Conservation (phyloP, 1,140 invertebrate genomes). For the Phocides pigmalion region DNA sequence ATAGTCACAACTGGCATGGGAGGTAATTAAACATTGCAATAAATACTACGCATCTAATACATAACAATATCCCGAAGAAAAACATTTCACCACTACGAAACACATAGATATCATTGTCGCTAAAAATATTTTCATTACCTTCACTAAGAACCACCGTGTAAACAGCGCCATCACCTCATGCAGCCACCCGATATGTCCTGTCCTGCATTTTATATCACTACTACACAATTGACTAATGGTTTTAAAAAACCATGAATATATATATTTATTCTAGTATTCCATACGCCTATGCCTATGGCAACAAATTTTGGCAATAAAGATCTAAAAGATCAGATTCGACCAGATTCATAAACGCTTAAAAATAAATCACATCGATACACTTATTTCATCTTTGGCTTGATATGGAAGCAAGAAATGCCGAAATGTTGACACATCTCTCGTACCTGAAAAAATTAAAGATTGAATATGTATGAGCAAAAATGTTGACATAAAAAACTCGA, state of each 20-base stretch:
- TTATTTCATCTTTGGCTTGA: slow-evolving; percentile 80
- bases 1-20: neutral
- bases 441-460: slow-evolving; percentile 73
- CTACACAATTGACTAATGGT: slow-evolving; percentile 27
- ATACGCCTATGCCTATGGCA: slow-evolving; percentile 32
- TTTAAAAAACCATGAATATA: slow-evolving; percentile 24
- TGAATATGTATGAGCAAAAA: neutral
- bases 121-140: neutral
- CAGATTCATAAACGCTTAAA: slow-evolving; percentile 30
- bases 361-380: slow-evolving; percentile 19
- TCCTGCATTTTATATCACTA: neutral
- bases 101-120: neutral
- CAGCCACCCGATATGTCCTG: neutral
- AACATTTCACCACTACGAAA: neutral
- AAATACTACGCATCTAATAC: neutral
- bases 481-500: too few species aligned
- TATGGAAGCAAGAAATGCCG: slow-evolving; percentile 84
- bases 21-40: neutral
- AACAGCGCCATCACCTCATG: neutral
- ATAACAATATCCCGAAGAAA: neutral
- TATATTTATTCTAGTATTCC: neutral
- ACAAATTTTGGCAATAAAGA: slow-evolving; percentile 33
- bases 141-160: neutral
- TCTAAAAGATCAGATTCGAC: slow-evolving; percentile 23
- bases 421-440: slow-evolving; percentile 85